Evolutionary conservation across 2,797 vertebrate species (phyloP), one percentile per base, ranked within the genome.

Genomic region (Notolabrus celidotus): DNA sequence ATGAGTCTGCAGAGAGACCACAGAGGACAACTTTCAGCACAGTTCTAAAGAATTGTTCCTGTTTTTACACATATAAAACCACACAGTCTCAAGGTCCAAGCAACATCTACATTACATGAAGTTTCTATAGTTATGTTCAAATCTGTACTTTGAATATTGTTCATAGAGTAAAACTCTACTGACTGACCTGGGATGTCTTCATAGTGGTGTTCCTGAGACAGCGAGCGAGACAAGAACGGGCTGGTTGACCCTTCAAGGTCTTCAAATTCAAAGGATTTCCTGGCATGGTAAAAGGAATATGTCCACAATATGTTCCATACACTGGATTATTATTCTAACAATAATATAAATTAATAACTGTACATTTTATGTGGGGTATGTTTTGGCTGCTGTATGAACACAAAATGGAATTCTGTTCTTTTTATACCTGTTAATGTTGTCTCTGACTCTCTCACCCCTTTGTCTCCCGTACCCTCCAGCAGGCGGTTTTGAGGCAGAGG

Each of bases 171-270:
- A n/a, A n/a, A n/a, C n/a, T n/a, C n/a, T n/a, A n/a, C n/a, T n/a
- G n/a, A n/a, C 86, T 76, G 45, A 92, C 91, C 91, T 52, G 96
- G 89, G 76, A 99, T 97, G 89, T 99, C 97, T 83, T 99, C 97
- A 1, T 99, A 99, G 89, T 98, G 90, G 71, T 99, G 98, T 71
- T 99, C 97, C 86, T 97, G 96, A 0, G 96, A 96, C 91, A 94
- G 92, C 73, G 95, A 95, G 85, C 90, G 94, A 71, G 94, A 89
- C 67, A 96, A 92, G 47, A 94, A 92, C 1, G 46, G 17, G 92
- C 94, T 0, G 87, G 93, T 94, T 88, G 0, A 94, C 91, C 93
- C 92, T 58, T 94, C 71, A 22, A 96, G 81, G 85, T 99, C 97
- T 86, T 99, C 96, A 65, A 96, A 96, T 85, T 98, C 97, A 19